Base-by-base conservation (phyloP, 2,797 vertebrate genomes). In the Sebastes glaucus region DNA sequence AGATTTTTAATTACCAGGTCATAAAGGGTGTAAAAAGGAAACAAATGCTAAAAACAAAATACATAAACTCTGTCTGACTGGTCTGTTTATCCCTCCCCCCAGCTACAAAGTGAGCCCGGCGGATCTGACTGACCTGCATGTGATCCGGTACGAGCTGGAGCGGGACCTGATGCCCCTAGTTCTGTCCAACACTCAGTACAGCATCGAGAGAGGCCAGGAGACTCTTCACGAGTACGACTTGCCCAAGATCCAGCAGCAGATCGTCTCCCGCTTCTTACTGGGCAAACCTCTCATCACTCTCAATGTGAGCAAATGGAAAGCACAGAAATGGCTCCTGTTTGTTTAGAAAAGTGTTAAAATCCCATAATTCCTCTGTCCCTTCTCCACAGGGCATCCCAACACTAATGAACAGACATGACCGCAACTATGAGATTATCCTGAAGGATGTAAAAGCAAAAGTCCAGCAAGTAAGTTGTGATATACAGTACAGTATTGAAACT, bases 121-220 rank as follows among this genome's bases (percentile, higher is more conserved):
- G 0, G 98, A 99, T 86, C 94, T 99, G 80, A 92, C 96, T 0
- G 97, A 98, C 81, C 93, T 98, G 87, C 98, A 99, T 1, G 92
- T 99, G 83, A 96, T 99, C 81, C 97, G 93, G 16, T 99, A 99
- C 0, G 97, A 99, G 62, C 80, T 96, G 20, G 97, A 97, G 77
- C 96, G 92, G 42, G 98, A 99, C 88, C 81, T 99, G 85, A 93
- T 96, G 74, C 97, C 98, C 0, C 93, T 99, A 86, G 93, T 99
- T 74, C 93, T 99, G 35, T 96, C 98, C 87, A 98, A 97, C 94
- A 97, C 97, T 83, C 98, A 99, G 91, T 99, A 99, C 93, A 97
- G 94, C 66, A 95, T 99, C 70, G 96, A 97, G 89, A 96, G 92
- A 13, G 98, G 98, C 53, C 94, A 94, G 74, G 96, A 97, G 88